A percentile compares a stretch with the other conserved stretches of the same genome.
Conservation (phyloP, 2,113 vertebrate genomes). For the Leptobrachium leishanense region DNA sequence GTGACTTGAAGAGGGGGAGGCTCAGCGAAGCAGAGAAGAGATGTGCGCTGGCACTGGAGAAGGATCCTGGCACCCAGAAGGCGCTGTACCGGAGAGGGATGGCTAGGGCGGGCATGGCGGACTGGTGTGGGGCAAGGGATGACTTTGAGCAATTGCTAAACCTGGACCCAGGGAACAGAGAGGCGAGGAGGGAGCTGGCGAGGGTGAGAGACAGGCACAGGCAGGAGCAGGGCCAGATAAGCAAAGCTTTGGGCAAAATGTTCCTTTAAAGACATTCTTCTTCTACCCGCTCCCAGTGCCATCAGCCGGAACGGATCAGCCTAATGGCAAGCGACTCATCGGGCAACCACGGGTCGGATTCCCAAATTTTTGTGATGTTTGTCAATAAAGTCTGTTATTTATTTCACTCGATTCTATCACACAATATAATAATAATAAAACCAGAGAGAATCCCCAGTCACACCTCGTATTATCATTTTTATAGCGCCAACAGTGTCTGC, state of each 20-base stretch:
- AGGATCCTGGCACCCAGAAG: conserved; percentile 74
- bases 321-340: too few species aligned
- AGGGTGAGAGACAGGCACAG: conserved; percentile 69
- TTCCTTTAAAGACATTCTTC: conserved; percentile 58
- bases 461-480: too few species aligned
- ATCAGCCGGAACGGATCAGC: not conserved
- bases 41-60: conserved; percentile 73
- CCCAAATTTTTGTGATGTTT: too few species aligned
- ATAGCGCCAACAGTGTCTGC: too few species aligned
- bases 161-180: conserved; percentile 74
- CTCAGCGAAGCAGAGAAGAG: conserved; percentile 69
- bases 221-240: conserved; percentile 70
- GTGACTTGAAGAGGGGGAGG: conserved; percentile 79
- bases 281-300: not conserved
- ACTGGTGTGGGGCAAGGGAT: conserved; percentile 72
- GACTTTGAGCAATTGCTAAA: conserved; percentile 75
- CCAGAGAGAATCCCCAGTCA: too few species aligned
- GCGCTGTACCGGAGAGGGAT: conserved; percentile 83
- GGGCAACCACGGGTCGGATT: too few species aligned
- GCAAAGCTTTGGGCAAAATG: conserved; percentile 81
- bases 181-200: conserved; percentile 75
- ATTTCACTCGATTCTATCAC: too few species aligned
- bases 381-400: too few species aligned
- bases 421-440: too few species aligned
- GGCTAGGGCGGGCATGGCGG: conserved; percentile 75